phyloP scores from a whole-genome alignment of 1,140 invertebrate genomes.

The Cotesia chilonis region DNA sequence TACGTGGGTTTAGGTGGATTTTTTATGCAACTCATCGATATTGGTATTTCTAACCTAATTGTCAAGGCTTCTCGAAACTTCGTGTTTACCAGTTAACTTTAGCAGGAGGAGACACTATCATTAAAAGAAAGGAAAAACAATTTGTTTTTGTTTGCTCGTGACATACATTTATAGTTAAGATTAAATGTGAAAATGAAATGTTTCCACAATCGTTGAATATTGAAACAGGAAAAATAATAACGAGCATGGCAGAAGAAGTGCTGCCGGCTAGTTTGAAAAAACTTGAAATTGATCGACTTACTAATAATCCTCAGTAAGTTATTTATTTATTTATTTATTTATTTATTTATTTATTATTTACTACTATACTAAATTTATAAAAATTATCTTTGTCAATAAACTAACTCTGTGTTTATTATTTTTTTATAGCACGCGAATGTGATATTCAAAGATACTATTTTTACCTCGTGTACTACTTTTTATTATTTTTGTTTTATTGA shows the following conservation, averaged over 20 bases:
- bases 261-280: slow-evolving; percentile 60
- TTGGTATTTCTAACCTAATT: too few species aligned
- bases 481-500: slow-evolving; percentile 15
- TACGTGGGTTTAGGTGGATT: too few species aligned
- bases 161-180: slow-evolving; percentile 30
- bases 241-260: slow-evolving; percentile 58
- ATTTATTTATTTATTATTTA: neutral
- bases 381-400: neutral
- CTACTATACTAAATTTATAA: too few species aligned
- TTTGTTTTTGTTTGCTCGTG: neutral
- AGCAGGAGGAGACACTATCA: slow-evolving; percentile 2
- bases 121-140: slow-evolving; percentile 3
- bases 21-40: too few species aligned
- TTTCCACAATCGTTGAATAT: slow-evolving; percentile 42
- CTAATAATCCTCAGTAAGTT: slow-evolving; percentile 49
- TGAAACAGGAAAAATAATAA: slow-evolving; percentile 18
- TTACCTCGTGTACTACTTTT: slow-evolving; percentile 16
- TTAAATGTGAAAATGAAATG: slow-evolving; percentile 45
- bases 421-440: neutral
- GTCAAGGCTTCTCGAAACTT: too few species aligned
- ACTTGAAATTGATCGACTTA: slow-evolving; percentile 58
- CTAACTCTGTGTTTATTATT: slow-evolving; percentile 10
- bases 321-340: slow-evolving; percentile 3
- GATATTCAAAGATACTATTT: slow-evolving; percentile 10
- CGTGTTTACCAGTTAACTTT: too few species aligned